phyloP scores from a whole-genome alignment of 2,888 invertebrate genomes.

The Amphipyra berbera region DNA sequence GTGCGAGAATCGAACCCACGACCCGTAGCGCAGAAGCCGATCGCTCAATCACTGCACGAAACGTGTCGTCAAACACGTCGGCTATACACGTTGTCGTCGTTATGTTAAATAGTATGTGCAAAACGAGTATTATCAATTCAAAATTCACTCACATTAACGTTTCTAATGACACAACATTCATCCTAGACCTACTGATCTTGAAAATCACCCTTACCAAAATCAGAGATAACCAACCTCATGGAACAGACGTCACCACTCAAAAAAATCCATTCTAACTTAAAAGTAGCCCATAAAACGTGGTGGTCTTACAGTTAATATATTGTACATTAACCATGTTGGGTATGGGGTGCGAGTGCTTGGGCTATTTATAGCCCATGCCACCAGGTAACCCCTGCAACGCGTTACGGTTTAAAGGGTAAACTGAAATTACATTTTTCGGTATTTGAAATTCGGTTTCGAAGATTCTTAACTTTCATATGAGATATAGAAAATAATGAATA shows the following conservation, averaged over 20 bases:
- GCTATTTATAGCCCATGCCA: conserved; percentile 56
- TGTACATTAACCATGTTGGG: conserved; percentile 59
- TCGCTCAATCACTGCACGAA: no score
- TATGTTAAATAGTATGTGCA: no score
- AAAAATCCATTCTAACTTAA: conserved; percentile 28
- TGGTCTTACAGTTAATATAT: conserved; percentile 59
- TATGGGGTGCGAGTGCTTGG: conserved; percentile 52
- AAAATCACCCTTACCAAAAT: background rate
- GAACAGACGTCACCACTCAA: conserved; percentile 29
- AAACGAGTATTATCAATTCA: no score
- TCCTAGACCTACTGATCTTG: no score
- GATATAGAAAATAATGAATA: no score
- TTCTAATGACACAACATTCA: no score
- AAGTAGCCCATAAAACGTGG: conserved; percentile 50
- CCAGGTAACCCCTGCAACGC: conserved; percentile 58
- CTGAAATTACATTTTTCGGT: conserved; percentile 16
- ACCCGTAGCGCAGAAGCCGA: no score
- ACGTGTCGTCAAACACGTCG: no score
- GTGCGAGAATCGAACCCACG: no score
- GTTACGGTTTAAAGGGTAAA: conserved; percentile 24
- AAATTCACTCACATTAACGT: no score
- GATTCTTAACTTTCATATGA: background rate
- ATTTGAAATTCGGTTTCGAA: background rate
- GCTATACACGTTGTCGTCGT: no score
- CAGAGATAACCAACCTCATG: background rate